Evolutionary conservation across 2,888 invertebrate genomes (phyloP), one percentile per base, ranked within the genome.

Genomic region (Zeuzera pyrina): DNA sequence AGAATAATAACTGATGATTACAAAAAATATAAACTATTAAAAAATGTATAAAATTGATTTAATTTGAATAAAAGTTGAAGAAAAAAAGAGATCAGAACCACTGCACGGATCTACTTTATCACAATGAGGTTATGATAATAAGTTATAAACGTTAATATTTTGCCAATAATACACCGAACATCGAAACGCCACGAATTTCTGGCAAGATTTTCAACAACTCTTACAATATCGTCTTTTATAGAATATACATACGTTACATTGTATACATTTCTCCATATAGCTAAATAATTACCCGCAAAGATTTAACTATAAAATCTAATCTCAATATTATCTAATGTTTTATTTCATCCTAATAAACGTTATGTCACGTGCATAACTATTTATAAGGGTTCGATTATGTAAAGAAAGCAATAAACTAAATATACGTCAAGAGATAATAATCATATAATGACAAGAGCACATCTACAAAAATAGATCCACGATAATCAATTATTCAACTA

Each of bases 281-380:
- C 67, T 66, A 69, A 70, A 72, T 65, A 59, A 59, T 62, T 67
- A 72, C 57, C 60, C 64, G 66, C 69, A 69, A 64, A 64, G 58
- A 64, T 68, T 63, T 68, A 68, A 62, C 69, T 76, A 72, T 76
- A 70, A 65, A 73, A 70, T 74, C 72, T 78, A 78, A 73, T 69
- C 60, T 74, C 72, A 61, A 55, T 43, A 25, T 25, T 51, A 55
- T 50, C 58, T 64, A 64, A 43, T 50, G 40, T 52, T 63, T 63
- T 57, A 52, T 52, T 51, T 59, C 57, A 54, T 58, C 43, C 59
- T 68, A 66, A 52, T 57, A 58, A 57, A 57, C 49, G 12, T 29
- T 29, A 55, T 51, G 43, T 51, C 42, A 50, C 57, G 61, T 67
- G 59, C 48, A n/a, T n/a, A n/a, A n/a, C n/a, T 50, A 52, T 51